Conservation (phyloP, 2,113 vertebrate genomes). For the Ardeotis arabs region DNA sequence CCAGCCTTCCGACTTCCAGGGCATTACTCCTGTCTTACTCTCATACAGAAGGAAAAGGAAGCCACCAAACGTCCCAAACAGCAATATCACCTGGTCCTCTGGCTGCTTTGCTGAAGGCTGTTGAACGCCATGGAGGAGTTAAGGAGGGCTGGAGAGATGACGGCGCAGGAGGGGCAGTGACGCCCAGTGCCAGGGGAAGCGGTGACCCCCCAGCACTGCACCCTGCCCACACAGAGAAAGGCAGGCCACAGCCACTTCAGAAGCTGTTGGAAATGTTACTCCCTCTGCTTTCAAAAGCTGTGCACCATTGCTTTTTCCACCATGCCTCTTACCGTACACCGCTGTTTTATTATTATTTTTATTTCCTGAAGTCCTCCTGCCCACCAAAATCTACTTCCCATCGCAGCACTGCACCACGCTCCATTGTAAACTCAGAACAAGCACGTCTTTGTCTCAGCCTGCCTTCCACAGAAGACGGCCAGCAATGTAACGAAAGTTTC, state of each 20-base stretch:
- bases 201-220: neutral
- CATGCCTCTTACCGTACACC: neutral
- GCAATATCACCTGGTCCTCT: neutral
- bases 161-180: accelerated
- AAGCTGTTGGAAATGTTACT: neutral
- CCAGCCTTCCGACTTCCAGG: neutral
- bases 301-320: neutral
- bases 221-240: neutral
- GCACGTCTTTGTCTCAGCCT: neutral
- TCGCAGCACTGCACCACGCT: neutral
- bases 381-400: neutral
- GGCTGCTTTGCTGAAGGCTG: neutral
- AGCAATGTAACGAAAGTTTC: neutral
- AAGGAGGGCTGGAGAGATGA: neutral
- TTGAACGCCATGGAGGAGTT: neutral
- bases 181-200: neutral
- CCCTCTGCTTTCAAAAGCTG: neutral
- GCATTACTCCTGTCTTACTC: neutral
- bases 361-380: slow-evolving; percentile 9
- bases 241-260: neutral
- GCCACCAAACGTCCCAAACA: neutral
- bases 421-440: neutral
- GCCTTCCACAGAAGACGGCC: neutral
- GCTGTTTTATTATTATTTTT: neutral
- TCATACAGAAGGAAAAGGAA: neutral